A percentile compares a stretch with the other conserved stretches of the same genome.
phyloP scores from a whole-genome alignment of 2,888 invertebrate genomes.

The Clostera curtula region DNA sequence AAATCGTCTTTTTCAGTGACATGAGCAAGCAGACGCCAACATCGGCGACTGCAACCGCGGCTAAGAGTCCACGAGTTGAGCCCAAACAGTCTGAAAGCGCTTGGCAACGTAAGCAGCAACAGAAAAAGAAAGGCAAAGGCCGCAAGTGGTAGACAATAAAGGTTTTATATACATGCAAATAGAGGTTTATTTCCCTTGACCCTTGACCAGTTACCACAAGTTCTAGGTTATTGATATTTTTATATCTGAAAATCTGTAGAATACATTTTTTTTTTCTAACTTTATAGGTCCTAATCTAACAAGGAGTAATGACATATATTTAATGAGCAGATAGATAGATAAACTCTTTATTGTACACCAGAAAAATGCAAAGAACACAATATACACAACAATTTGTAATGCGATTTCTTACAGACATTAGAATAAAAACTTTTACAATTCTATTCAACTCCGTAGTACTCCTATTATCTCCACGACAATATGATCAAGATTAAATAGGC shows the following conservation, averaged over 20 bases:
- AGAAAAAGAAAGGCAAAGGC: slow-evolving; percentile 81
- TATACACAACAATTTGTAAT: no score
- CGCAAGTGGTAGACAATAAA: slow-evolving; percentile 50
- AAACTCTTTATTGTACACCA: no score
- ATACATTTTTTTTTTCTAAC: no score
- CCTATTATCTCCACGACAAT: no score
- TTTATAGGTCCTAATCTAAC: no score
- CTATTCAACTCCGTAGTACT: no score
- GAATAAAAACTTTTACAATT: slow-evolving; percentile 13
- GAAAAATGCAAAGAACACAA: no score
- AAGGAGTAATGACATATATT: no score
- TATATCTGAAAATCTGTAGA: no score
- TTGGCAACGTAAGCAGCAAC: slow-evolving; percentile 84
- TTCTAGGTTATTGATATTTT: no score
- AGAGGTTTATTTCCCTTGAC: slow-evolving; percentile 12
- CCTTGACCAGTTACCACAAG: background rate
- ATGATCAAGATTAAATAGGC: no score
- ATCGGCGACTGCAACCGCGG: slow-evolving; percentile 35
- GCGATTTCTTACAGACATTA: slow-evolving; percentile 10
- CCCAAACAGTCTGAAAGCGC: slow-evolving; percentile 75
- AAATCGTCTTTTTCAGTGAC: slow-evolving; percentile 58
- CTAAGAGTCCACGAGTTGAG: slow-evolving; percentile 76
- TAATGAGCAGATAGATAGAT: no score
- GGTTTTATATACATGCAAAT: slow-evolving; percentile 13
- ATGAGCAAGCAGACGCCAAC: slow-evolving; percentile 76